Evolutionary conservation across 35 echinoderm and acorn worm species (phyloP).

Genomic region (Acanthaster planci): DNA sequence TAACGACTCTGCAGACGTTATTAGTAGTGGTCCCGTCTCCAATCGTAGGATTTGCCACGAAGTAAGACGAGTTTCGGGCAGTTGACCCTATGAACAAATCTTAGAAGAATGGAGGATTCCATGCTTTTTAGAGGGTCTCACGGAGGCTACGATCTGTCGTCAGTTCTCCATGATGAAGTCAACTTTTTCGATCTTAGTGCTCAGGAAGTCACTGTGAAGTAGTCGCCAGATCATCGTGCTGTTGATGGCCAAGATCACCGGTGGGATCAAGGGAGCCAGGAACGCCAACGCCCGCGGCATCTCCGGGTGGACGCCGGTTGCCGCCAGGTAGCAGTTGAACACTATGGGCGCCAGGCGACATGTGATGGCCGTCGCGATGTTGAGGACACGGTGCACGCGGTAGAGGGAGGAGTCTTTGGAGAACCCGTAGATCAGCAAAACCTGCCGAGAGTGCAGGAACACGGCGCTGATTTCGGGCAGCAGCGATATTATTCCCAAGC

Average conservation of each 20-base stretch:
- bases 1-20: too few species aligned
- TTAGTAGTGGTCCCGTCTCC: too few species aligned
- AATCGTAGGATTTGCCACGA: too few species aligned
- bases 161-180: too few species aligned
- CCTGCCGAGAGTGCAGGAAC: conserved; percentile 80
- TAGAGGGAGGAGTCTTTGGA: conserved; percentile 55
- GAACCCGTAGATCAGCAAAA: conserved; percentile 74
- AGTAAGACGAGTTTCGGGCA: too few species aligned
- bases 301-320: background rate
- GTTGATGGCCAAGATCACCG: conserved; percentile 45
- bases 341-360: conserved; percentile 52
- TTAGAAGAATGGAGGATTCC: too few species aligned
- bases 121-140: too few species aligned
- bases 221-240: conserved; percentile 48
- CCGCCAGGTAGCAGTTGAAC: conserved; percentile 14
- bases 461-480: conserved; percentile 78
- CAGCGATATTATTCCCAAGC: conserved; percentile 50
- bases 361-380: conserved; percentile 67
- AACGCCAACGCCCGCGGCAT: conserved; percentile 13
- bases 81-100: too few species aligned
- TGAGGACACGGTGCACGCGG: conserved; percentile 44
- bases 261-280: background rate
- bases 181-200: background rate
- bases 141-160: too few species aligned
- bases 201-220: conserved; percentile 62